Percentiles rank a stretch among this genome's conserved stretches.
phyloP scores from a whole-genome alignment of 2,888 invertebrate species.

The Machimus atricapillus region DNA sequence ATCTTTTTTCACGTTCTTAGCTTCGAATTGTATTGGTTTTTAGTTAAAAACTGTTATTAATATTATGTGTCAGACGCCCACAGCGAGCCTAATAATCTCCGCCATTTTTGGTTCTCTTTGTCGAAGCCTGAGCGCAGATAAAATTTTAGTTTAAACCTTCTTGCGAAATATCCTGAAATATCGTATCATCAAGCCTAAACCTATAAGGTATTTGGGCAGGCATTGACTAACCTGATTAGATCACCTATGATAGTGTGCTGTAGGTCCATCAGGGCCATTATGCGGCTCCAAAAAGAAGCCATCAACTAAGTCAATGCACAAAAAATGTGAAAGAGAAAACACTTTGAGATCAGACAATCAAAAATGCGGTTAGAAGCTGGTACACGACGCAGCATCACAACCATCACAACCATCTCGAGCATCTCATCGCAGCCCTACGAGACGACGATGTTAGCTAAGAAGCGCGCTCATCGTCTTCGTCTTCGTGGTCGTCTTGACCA shows the following conservation, averaged over 20 bases:
- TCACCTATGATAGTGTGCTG: not conserved
- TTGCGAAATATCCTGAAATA: too few relatives aligned
- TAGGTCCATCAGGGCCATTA: not conserved
- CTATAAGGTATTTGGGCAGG: not conserved
- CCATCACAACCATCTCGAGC: not conserved
- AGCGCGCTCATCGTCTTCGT: not conserved
- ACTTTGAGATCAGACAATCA: not conserved
- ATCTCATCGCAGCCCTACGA: not conserved
- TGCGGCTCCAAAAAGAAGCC: not conserved
- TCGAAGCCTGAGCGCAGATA: too few relatives aligned
- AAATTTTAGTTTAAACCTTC: too few relatives aligned
- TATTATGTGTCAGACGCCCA: too few relatives aligned
- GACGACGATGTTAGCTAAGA: not conserved
- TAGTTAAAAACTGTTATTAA: too few relatives aligned
- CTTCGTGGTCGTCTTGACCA: not conserved
- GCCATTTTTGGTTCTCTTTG: too few relatives aligned
- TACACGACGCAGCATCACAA: not conserved
- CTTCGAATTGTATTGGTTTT: too few relatives aligned
- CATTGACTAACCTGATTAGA: not conserved
- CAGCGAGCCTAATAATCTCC: too few relatives aligned
- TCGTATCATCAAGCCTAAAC: too few relatives aligned
- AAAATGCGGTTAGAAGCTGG: conserved; percentile 23
- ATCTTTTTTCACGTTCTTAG: too few relatives aligned
- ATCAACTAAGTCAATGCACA: not conserved
- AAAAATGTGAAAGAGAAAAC: not conserved